Evolutionary conservation across 1,140 invertebrate genomes (phyloP), one percentile per base, ranked within the genome.

Genomic region (Danaus plexippus): DNA sequence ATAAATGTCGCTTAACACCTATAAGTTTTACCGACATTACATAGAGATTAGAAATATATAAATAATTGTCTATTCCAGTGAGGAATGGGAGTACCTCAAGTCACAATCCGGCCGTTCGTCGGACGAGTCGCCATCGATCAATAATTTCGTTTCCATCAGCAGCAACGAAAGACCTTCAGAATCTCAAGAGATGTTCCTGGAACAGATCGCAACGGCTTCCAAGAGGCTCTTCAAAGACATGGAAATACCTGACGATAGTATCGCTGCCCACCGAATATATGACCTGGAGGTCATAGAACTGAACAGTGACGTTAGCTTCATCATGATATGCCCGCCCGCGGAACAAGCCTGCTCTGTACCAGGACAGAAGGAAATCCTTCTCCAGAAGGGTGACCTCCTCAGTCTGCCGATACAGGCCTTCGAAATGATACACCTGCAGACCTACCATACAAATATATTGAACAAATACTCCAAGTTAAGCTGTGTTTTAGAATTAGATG

Each of bases 281-380:
- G 95, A 97, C 67, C 88, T 93, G 8, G 97, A 98, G 88, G 94
- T 98, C 0, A 92, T 98, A 47, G 97, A 98, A 81, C 86, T 98
- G 1, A 96, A 92, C 64, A 88, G 88, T 47, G 94, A 97, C 57
- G 95, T 98, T 13, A 95, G 96, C 18, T 94, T 98, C 58, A 88
- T 99, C 0, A 92, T 98, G 56, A 88, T 97, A 7, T 93, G 97
- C 59, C 97, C 97, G 0, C 93, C 96, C 0, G 92, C 94, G 0
- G 96, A 98, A 69, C 92, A 92, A 49, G 95, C 96, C 0, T 98
- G 96, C 71, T 94, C 94, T 1, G 95, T 96, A 0, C 95, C 96
- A 0, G 95, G 95, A 1, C 95, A 97, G 63, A 90, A 92, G 48
- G 94, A 95, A 72, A 90, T 94, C 11, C 88, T 97, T 0, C 85